Conservation (phyloP, 2,888 invertebrate species). For the Liposcelis brunnea region DNA sequence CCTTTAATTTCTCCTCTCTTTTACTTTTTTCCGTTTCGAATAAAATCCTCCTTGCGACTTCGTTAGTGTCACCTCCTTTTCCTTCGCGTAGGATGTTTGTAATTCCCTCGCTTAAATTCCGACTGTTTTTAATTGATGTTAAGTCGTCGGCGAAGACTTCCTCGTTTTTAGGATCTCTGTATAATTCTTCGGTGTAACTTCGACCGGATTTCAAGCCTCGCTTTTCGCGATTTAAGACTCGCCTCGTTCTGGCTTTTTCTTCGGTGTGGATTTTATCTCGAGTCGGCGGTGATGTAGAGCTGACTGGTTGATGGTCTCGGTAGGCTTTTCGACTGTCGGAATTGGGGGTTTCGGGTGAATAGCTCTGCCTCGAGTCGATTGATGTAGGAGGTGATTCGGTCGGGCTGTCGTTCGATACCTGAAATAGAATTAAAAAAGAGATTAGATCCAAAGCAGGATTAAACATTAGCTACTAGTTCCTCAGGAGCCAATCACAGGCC, state of each 20-base stretch:
- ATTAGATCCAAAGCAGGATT: too few species aligned
- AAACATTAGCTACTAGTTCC: too few species aligned
- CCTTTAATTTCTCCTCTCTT: slow-evolving; percentile 56
- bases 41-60: too few species aligned
- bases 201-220: slow-evolving; percentile 21
- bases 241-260: slow-evolving; percentile 34
- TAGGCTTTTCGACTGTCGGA: too few species aligned
- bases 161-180: slow-evolving; percentile 12
- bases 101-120: too few species aligned
- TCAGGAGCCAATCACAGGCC: too few species aligned
- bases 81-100: too few species aligned
- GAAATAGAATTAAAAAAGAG: too few species aligned
- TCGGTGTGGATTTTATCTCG: slow-evolving; percentile 60
- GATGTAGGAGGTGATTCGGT: neutral
- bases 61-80: too few species aligned
- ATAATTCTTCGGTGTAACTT: slow-evolving; percentile 22
- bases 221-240: slow-evolving; percentile 20
- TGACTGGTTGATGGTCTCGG: slow-evolving; percentile 39
- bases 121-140: too few species aligned
- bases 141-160: neutral
- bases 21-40: slow-evolving; percentile 24
- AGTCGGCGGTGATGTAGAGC: slow-evolving; percentile 63
- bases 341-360: slow-evolving; percentile 9
- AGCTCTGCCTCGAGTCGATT: slow-evolving; percentile 13
- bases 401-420: too few species aligned